Percentiles rank a stretch among this genome's conserved stretches.
Evolutionary conservation across 2,797 vertebrate genomes (phyloP).

Genomic region (Silurus aristotelis): DNA sequence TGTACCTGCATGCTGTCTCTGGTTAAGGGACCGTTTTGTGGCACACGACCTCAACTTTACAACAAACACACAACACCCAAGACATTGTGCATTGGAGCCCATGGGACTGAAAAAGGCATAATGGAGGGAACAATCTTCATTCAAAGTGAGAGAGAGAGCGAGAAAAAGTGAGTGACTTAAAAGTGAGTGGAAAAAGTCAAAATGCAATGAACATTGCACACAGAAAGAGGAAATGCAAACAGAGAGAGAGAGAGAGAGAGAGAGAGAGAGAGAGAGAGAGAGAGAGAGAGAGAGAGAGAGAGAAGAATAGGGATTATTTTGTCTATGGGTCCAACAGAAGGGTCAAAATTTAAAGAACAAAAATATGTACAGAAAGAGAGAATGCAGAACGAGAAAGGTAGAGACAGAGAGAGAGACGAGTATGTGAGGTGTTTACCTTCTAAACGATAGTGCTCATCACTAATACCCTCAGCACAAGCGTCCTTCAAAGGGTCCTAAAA

Average conservation of each 20-base stretch:
- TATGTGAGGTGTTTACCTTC: conserved; percentile 82
- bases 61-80: conserved; percentile 23
- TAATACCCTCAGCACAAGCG: conserved; percentile 80
- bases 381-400: background rate
- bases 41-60: conserved; percentile 4
- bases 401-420: background rate
- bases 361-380: background rate
- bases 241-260: background rate
- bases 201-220: too few species aligned
- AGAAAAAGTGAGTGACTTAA: too few species aligned
- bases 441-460: conserved; percentile 90
- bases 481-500: conserved; percentile 85
- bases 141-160: too few species aligned
- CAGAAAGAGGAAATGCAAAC: too few species aligned
- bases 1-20: background rate
- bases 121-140: conserved; percentile 30
- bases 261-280: background rate
- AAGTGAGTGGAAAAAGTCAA: too few species aligned
- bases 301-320: conserved; percentile 35
- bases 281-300: conserved; percentile 41
- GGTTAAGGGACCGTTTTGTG: background rate
- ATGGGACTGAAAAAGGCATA: background rate
- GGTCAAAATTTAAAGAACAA: too few species aligned
- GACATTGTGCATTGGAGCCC: background rate
- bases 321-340: background rate